phyloP scores from a whole-genome alignment of 2,113 vertebrate species.

The Ceyx cyanopectus region DNA sequence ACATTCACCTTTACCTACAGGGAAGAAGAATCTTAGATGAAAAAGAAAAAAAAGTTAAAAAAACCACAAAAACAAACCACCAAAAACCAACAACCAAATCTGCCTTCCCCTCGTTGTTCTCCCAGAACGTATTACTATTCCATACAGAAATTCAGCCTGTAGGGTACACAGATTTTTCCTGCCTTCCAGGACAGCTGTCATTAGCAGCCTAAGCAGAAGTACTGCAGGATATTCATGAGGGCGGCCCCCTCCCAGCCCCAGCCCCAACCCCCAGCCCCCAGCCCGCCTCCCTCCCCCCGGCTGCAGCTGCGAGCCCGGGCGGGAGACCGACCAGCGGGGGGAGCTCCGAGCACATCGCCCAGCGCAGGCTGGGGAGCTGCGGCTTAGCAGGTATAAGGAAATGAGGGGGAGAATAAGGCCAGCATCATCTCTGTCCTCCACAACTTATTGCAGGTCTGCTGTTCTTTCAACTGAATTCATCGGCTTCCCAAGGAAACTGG shows the following conservation, averaged over 20 bases:
- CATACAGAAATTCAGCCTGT: fast-evolving
- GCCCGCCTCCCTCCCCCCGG: too few species aligned
- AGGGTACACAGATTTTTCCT: fast-evolving
- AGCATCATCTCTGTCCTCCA: fast-evolving
- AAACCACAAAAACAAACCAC: too few species aligned
- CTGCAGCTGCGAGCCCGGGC: background rate
- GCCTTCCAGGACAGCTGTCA: fast-evolving
- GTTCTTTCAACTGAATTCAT: fast-evolving
- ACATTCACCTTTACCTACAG: background rate
- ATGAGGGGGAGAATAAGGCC: fast-evolving
- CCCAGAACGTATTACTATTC: fast-evolving
- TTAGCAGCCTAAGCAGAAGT: fast-evolving
- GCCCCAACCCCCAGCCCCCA: too few species aligned
- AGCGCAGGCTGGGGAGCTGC: background rate
- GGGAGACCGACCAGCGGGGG: background rate
- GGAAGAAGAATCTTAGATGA: background rate
- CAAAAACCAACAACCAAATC: background rate
- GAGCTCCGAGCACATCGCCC: slow-evolving; percentile 36
- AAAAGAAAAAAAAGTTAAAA: too few species aligned
- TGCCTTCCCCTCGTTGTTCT: background rate
- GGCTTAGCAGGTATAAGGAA: fast-evolving
- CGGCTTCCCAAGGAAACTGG: background rate
- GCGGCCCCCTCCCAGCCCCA: too few species aligned
- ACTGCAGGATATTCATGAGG: fast-evolving
- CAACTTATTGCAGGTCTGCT: background rate